Evolutionary conservation across 2,113 vertebrate genomes (phyloP).

Genomic region (Macrotis lagotis): DNA sequence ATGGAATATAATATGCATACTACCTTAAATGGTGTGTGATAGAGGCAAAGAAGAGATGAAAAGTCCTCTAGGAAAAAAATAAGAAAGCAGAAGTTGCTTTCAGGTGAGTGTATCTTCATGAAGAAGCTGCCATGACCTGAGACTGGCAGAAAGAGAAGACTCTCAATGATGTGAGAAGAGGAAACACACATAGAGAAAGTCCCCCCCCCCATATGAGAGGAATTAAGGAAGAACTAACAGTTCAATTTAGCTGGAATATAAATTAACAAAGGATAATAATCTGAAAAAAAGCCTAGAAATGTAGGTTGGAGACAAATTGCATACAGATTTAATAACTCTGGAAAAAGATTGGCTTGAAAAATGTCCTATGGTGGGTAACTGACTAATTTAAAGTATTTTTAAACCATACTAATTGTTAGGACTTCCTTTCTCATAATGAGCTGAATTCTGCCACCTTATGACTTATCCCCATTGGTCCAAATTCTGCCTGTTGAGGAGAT

Average conservation of each 20-base stretch:
- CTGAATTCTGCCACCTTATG: neutral
- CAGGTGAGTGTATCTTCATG: neutral
- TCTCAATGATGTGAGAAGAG: neutral
- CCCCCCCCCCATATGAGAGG: neutral
- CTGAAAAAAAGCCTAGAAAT: neutral
- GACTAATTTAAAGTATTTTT: neutral
- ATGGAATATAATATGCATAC: neutral
- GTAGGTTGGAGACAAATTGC: neutral
- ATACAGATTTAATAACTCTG: neutral
- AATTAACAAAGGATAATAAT: neutral
- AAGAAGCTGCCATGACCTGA: neutral
- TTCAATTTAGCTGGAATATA: neutral
- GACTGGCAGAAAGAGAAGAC: neutral
- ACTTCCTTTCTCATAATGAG: neutral
- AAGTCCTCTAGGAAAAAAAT: neutral
- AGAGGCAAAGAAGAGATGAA: neutral
- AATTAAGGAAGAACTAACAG: neutral
- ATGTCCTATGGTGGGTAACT: neutral
- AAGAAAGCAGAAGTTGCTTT: neutral
- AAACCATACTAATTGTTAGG: neutral
- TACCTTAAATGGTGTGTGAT: neutral
- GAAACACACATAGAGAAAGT: neutral
- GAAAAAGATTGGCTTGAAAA: neutral
- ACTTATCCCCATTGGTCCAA: neutral
- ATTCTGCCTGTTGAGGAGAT: neutral